Evolutionary conservation across 2,797 vertebrate species (phyloP).

Genomic region (Danionella dracula): DNA sequence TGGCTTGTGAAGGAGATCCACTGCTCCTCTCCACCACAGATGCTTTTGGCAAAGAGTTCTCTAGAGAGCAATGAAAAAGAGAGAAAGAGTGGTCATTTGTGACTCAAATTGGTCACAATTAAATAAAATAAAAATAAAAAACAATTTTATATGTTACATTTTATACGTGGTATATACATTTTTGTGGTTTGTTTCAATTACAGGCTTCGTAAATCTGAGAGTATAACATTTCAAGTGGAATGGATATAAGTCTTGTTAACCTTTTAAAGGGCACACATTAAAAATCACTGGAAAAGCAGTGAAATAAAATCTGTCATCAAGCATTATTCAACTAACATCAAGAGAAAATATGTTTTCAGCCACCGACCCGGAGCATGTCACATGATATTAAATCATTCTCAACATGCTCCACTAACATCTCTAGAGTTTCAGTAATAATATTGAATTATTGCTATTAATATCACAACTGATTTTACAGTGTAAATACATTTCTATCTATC

Average conservation of each 20-base stretch:
- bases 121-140: background rate
- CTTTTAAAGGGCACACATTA: no score
- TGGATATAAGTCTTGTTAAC: no score
- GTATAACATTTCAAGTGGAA: no score
- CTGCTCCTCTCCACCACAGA: conserved; percentile 82
- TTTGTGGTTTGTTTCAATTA: no score
- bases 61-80: conserved; percentile 71
- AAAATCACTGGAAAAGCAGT: no score
- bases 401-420: conserved; percentile 28
- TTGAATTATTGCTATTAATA: no score
- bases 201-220: no score
- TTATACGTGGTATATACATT: no score
- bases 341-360: background rate
- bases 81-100: background rate
- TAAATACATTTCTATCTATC: no score
- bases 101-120: background rate
- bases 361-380: conserved; percentile 8
- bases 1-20: conserved; percentile 85
- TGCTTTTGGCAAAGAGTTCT: conserved; percentile 98
- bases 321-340: conserved; percentile 1
- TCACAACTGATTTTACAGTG: no score
- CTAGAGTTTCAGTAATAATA: no score
- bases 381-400: conserved; percentile 9
- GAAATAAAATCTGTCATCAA: conserved; percentile 27
- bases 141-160: no score